Evolutionary conservation across 2,113 vertebrate genomes (phyloP).

Genomic region (Asarcornis scutulata): DNA sequence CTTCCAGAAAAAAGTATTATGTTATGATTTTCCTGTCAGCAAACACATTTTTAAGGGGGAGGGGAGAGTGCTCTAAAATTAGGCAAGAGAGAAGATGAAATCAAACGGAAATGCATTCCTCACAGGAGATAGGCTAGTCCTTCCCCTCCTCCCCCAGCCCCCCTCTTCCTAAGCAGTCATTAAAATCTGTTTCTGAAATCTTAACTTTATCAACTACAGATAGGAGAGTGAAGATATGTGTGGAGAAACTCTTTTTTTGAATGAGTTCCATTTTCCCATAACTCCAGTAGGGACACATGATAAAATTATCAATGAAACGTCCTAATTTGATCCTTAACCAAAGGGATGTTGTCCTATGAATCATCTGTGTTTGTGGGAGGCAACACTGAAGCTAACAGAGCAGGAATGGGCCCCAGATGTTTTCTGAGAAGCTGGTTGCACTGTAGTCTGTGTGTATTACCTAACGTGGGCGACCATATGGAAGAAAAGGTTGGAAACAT

Average conservation of each 20-base stretch:
- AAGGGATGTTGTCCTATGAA: constrained; percentile 77
- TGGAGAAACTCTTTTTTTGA: constrained; percentile 62
- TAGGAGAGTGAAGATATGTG: constrained; percentile 53
- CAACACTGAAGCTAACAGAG: constrained; percentile 71
- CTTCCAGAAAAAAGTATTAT: constrained; percentile 20
- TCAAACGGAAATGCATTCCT: constrained; percentile 33
- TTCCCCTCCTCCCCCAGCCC: background rate
- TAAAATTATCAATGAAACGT: constrained; percentile 81
- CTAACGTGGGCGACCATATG: constrained; percentile 86
- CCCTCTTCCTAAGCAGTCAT: background rate
- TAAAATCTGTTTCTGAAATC: constrained; percentile 65
- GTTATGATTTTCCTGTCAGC: constrained; percentile 52
- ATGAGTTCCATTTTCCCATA: constrained; percentile 66
- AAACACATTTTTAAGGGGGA: constrained; percentile 35
- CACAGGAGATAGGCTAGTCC: background rate
- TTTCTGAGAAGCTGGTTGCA: constrained; percentile 72
- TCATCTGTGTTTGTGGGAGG: constrained; percentile 80
- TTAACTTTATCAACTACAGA: constrained; percentile 48
- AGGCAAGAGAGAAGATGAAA: constrained; percentile 37
- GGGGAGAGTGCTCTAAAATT: constrained; percentile 36
- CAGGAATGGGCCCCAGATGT: constrained; percentile 85
- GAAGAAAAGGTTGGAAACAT: constrained; percentile 90
- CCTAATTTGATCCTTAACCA: constrained; percentile 78
- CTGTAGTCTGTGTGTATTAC: constrained; percentile 84
- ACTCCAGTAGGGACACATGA: constrained; percentile 68